Evolutionary conservation across 2,888 invertebrate species (phyloP).

Genomic region (Epistrophe eligans): DNA sequence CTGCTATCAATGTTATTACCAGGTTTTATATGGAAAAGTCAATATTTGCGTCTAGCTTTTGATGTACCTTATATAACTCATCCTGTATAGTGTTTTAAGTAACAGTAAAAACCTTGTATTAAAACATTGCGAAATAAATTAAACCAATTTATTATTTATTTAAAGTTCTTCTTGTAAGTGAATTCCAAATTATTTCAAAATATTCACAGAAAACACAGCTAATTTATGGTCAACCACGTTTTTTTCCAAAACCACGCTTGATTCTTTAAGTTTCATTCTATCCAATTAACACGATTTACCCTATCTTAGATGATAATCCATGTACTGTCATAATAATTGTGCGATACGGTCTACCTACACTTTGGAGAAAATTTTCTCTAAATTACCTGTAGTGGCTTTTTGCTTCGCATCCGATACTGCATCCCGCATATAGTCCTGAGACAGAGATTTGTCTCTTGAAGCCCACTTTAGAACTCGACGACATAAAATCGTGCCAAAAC

Average conservation of each 20-base stretch:
- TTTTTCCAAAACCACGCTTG: not conserved
- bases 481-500: conserved; percentile 76
- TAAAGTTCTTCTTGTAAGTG: too few relatives aligned
- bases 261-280: not conserved
- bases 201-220: too few relatives aligned
- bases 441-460: conserved; percentile 53
- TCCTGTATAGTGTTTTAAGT: too few relatives aligned
- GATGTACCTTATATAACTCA: too few relatives aligned
- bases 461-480: conserved; percentile 51
- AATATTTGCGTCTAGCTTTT: too few relatives aligned
- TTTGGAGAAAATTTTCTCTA: conserved; percentile 49
- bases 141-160: too few relatives aligned
- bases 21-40: too few relatives aligned
- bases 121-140: too few relatives aligned
- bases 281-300: conserved; percentile 16
- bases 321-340: conserved; percentile 65
- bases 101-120: too few relatives aligned
- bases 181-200: too few relatives aligned
- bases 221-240: not conserved
- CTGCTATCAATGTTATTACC: too few relatives aligned
- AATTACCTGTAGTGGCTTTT: conserved; percentile 23
- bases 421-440: not conserved
- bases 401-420: conserved; percentile 17
- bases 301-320: conserved; percentile 20
- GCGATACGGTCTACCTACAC: conserved; percentile 56